Conservation (phyloP, 2,888 invertebrate genomes). For the Drosophila anceps region DNA sequence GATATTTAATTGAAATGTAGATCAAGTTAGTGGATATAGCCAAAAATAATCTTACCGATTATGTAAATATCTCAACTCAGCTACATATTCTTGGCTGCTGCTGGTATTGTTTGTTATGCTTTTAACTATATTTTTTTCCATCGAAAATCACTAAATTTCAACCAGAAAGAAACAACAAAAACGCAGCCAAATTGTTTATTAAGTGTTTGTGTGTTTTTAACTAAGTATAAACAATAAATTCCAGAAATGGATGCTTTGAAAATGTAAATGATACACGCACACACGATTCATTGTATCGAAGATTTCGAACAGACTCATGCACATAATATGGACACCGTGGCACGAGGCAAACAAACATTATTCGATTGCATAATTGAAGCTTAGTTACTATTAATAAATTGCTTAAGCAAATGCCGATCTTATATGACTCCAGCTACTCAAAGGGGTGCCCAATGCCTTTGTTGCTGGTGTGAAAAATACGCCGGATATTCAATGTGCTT, state of each 20-base stretch:
- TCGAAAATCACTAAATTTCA: slow-evolving; percentile 62
- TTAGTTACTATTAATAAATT: slow-evolving; percentile 65
- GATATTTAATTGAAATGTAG: slow-evolving; percentile 9
- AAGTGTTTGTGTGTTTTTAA: slow-evolving; percentile 61
- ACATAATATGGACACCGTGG: slow-evolving; percentile 7
- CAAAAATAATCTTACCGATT: slow-evolving; percentile 52
- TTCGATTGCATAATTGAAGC: slow-evolving; percentile 66
- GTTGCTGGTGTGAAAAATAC: slow-evolving; percentile 33
- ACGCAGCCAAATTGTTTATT: slow-evolving; percentile 68
- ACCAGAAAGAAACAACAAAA: slow-evolving; percentile 23
- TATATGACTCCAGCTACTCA: slow-evolving; percentile 34
- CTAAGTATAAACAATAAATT: slow-evolving; percentile 70
- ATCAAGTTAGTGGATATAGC: slow-evolving; percentile 31
- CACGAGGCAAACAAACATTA: slow-evolving; percentile 51
- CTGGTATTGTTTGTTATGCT: slow-evolving; percentile 66
- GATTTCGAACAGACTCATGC: slow-evolving; percentile 19
- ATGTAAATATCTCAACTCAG: slow-evolving; percentile 20
- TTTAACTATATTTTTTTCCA: slow-evolving; percentile 62
- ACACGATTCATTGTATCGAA: slow-evolving; percentile 1
- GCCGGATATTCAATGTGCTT: slow-evolving; percentile 53
- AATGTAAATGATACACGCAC: slow-evolving; percentile 64
- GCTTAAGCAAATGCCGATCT: slow-evolving; percentile 50
- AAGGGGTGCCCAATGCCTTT: not conserved
- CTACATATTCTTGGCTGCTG: slow-evolving; percentile 18
- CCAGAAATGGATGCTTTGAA: slow-evolving; percentile 54